Evolutionary conservation across 2,888 invertebrate genomes (phyloP).

Genomic region (Epsilonema sp.): DNA sequence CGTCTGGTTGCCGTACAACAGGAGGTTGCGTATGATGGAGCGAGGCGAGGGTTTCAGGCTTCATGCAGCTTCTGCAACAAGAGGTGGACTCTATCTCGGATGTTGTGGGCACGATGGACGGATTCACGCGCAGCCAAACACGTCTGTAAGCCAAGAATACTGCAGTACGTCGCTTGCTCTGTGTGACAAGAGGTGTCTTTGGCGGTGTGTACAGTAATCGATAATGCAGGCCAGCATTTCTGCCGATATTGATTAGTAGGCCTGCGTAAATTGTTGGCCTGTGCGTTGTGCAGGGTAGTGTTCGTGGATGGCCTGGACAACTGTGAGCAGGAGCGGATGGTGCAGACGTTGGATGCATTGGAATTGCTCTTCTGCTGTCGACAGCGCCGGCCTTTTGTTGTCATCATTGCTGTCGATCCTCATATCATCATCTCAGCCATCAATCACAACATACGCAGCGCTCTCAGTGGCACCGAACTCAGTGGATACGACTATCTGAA

Average conservation of each 20-base stretch:
- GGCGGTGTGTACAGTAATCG: too few relatives aligned
- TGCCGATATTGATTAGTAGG: too few relatives aligned
- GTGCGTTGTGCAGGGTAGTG: constrained; percentile 52
- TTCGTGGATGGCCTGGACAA: constrained; percentile 92
- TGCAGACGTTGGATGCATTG: constrained; percentile 63
- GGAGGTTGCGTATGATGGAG: too few relatives aligned
- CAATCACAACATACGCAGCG: constrained; percentile 20
- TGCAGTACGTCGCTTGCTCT: neutral
- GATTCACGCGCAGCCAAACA: constrained; percentile 77
- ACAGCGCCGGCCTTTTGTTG: constrained; percentile 69
- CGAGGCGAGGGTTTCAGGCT: too few relatives aligned
- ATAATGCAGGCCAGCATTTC: too few relatives aligned
- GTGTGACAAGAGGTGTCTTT: too few relatives aligned
- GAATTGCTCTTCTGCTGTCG: constrained; percentile 82
- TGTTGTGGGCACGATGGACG: constrained; percentile 74
- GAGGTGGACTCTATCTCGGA: constrained; percentile 58
- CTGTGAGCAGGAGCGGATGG: constrained; percentile 45
- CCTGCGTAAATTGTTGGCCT: too few relatives aligned
- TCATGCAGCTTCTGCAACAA: constrained; percentile 43
- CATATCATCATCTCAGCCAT: constrained; percentile 80
- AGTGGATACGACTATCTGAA: constrained; percentile 26
- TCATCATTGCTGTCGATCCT: constrained; percentile 81
- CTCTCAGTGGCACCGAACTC: constrained; percentile 17
- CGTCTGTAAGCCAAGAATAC: constrained; percentile 38
- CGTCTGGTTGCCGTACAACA: too few relatives aligned